Base-by-base conservation (phyloP, 2,113 vertebrate genomes). In the Oenanthe oenanthe region DNA sequence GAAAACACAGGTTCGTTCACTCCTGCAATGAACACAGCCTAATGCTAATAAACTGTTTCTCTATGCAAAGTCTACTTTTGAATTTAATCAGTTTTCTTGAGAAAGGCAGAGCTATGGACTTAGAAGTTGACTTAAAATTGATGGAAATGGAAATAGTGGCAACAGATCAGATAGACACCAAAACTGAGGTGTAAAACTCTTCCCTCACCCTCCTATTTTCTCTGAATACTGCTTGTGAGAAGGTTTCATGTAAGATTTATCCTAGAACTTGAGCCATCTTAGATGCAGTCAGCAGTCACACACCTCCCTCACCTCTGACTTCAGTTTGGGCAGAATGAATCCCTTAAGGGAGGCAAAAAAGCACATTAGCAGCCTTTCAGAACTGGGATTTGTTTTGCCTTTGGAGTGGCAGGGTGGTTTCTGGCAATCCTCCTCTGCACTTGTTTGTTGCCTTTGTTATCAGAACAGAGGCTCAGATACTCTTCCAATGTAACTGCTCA, bases 401-500 rank as follows among this genome's bases (percentile, higher is more conserved):
- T 70, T 56, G 56, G 22, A 56, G 38, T 32, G 38, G 6, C 22
- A 50, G 54, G 25, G 16, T 70, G 38, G 28, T 40, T 83, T 94
- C 72, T 77, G 63, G 19, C 71, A 83, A 8, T 76, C 32, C 32
- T 80, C 16, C 48, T 66, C 63, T 79, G 65, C 21, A 11, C 25
- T 62, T 29, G 14, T 86, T 73, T 65, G 9, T 83, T 43, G 20
- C 60, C 17, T 70, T 54, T 73, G 31, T 74, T 18, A 17, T 81
- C 51, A 32, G 32, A 74, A 42, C 13, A 34, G 31, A 68, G 43
- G 50, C 22, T 76, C 13, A 26, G 42, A 26, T 51, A 34, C 25
- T 61, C 8, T 73, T 68, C n/a, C 54, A 61, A 0, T 6, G 10
- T 31, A 2, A 0, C 43, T 62, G 28, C 29, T 90, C 15, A 0